Conservation (phyloP, 2,113 vertebrate genomes). For the Chascanopsetta lugubris region DNA sequence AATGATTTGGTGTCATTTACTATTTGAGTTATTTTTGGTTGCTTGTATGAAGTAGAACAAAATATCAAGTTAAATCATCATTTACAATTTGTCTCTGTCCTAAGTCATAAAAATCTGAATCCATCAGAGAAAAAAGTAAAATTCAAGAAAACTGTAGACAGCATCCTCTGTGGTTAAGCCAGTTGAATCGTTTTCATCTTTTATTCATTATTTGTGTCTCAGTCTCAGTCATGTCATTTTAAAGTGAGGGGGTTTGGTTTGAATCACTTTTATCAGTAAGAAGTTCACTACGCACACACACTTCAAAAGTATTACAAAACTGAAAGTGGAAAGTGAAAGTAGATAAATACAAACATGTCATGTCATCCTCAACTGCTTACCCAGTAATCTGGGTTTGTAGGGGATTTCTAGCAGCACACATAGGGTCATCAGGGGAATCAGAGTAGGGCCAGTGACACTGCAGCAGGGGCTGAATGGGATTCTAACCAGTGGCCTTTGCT, state of each 20-base stretch:
- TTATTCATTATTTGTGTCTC: slow-evolving; percentile 43
- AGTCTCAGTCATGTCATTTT: slow-evolving; percentile 16
- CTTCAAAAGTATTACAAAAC: no score
- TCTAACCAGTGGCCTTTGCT: no score
- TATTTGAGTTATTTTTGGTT: slow-evolving; percentile 6
- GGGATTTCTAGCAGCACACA: no score
- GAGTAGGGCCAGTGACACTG: no score
- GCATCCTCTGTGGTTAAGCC: slow-evolving; percentile 28
- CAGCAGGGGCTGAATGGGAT: no score
- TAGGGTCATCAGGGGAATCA: no score
- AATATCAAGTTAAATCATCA: neutral
- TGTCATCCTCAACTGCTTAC: no score
- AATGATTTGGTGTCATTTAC: slow-evolving; percentile 8
- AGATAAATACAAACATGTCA: no score
- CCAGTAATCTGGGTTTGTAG: no score
- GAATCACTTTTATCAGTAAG: slow-evolving; percentile 3
- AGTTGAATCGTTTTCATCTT: slow-evolving; percentile 34
- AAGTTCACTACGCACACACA: no score
- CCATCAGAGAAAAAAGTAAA: neutral
- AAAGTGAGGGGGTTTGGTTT: slow-evolving; percentile 11
- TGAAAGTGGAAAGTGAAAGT: no score
- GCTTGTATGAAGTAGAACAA: neutral
- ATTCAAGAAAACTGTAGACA: neutral
- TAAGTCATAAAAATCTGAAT: neutral
- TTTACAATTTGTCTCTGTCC: neutral